Evolutionary conservation across 2,888 invertebrate genomes (phyloP), one percentile per base, ranked within the genome.

Genomic region (Schizotus pectinicornis): DNA sequence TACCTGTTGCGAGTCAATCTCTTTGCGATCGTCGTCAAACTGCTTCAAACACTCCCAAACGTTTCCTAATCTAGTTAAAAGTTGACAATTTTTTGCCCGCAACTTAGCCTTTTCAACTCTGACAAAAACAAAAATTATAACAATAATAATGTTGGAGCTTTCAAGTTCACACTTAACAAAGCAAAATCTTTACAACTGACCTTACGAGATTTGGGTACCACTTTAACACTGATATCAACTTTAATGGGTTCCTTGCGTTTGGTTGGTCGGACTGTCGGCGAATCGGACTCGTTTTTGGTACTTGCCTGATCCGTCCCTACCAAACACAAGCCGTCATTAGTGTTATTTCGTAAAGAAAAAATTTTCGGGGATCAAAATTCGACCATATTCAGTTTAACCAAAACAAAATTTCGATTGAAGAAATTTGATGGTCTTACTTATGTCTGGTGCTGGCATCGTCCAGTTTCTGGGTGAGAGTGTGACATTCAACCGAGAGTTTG

Each of bases 401-500:
- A 39, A 39, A 39, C 39, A 39, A 22, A 22, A 22, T 22, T 22
- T 22, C 22, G 35, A 35, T 35, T 35, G 35, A 11, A 35, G n/a
- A 35, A 35, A 9, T 35, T 35, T 35, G 35, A 35, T 11, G n/a
- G 53, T 72, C 87, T 87, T 91, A 94, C 93, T 93, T 92, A 89
- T 93, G 92, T 83, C 89, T 90, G 83, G 87, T 84, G 81, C 88
- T 89, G 80, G 91, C 88, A 82, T 92, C 92, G 86, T 94, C 93
- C 85, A 94, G 88, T 86, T 91, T 92, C 84, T 89, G 86, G 79
- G 93, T 93, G 82, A 94, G 88, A 82, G 86, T 86, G 84, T 91
- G 92, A 86, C 93, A 93, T 85, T 94, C 92, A 79, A 85, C 86
- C 79, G 92, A 91, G 82, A 94, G 88, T 88, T 90, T 92, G 85